Evolutionary conservation across 2,888 invertebrate genomes (phyloP).

Genomic region (Heliconius ethilla): DNA sequence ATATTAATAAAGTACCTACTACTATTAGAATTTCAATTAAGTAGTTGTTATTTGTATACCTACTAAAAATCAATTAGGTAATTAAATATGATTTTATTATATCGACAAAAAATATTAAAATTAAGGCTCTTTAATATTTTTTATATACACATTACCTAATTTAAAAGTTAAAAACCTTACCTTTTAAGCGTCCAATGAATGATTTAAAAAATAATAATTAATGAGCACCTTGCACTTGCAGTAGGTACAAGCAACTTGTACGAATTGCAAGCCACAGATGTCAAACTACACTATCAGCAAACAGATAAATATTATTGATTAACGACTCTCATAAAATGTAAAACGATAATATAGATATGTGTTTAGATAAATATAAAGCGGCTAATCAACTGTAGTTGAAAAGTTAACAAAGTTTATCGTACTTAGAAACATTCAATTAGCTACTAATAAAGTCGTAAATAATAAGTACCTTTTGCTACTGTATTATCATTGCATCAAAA

Average conservation of each 20-base stretch:
- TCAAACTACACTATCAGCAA: background rate
- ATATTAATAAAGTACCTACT: too few relatives aligned
- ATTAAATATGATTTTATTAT: background rate
- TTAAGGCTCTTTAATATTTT: background rate
- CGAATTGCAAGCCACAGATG: conserved; percentile 2
- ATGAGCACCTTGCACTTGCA: background rate
- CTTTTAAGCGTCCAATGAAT: background rate
- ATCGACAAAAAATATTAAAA: background rate
- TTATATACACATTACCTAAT: too few relatives aligned
- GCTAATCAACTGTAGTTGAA: background rate
- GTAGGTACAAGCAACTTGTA: background rate
- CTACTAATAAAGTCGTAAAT: background rate
- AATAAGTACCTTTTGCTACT: background rate
- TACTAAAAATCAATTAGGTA: background rate
- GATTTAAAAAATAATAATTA: background rate
- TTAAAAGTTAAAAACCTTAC: background rate
- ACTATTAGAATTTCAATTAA: too few relatives aligned
- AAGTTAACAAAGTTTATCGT: conserved; percentile 7
- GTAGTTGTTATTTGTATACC: background rate
- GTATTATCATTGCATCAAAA: background rate
- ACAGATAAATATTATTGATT: conserved; percentile 19
- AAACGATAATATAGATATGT: background rate
- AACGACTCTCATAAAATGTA: background rate
- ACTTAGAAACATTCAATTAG: background rate
- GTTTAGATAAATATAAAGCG: background rate